Base-by-base conservation (phyloP, 2,888 invertebrate species). In the Zootermopsis nevadensis region DNA sequence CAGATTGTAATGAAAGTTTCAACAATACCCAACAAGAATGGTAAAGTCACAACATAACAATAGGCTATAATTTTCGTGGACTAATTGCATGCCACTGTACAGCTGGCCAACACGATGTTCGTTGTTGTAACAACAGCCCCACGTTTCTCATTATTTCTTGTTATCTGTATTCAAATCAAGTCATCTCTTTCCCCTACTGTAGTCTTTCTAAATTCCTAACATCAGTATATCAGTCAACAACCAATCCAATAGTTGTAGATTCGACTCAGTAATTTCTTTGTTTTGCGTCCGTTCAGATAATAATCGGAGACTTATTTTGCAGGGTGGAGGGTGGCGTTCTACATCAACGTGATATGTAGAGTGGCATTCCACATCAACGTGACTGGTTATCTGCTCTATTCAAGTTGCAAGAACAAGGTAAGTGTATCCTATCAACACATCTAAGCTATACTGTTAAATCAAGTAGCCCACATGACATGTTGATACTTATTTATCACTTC, bases 151-250 rank as follows among this genome's bases (percentile, higher is more conserved):
- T 74, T 74, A 74, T 74, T 74, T 35, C 74, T 3, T 27, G 24
- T 38, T 74, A 74, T 74, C 74, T 74, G 74, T n/a, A 74, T 74
- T 74, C 38, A 74, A 74, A 74, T 74, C 74, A 74, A 74, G 74
- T 74, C 74, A 74, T 69, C 69, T 33, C 69, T 69, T 74, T 42
- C 15, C 38, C n/a, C 42, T n/a, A 8, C 38, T n/a, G 35, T 22
- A 24, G 31, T 69, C 33, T 69, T 69, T 69, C 33, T 69, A 69
- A 74, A 74, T 74, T 74, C 74, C 74, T 38, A 74, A 4, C 74
- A 69, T 69, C 69, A 33, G 31, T 69, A 69, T 69, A 74, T 74
- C 74, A 74, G 38, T 38, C 74, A 74, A 30, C 74, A 74, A 6
- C 74, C 74, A 74, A 74, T 74, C 74, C 74, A 38, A 74, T 74